phyloP scores from a whole-genome alignment of 2,888 invertebrate genomes.

The Teleogryllus oceanicus region DNA sequence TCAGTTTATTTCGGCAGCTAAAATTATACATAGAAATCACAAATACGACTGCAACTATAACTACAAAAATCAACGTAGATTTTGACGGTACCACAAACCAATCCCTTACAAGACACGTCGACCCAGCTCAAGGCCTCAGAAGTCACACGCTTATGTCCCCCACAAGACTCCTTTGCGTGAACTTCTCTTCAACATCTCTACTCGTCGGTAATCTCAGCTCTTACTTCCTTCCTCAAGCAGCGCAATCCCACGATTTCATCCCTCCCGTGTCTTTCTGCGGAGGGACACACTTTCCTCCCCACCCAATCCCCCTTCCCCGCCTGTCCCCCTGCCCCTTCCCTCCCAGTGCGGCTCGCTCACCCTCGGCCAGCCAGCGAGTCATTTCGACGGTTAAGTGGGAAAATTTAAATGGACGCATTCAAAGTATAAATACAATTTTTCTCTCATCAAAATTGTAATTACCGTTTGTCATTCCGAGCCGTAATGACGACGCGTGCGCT shows the following conservation, averaged over 20 bases:
- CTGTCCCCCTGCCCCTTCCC: neutral
- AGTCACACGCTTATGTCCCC: no score
- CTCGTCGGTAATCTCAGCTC: no score
- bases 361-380: neutral
- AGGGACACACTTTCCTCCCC: no score
- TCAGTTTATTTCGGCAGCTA: no score
- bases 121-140: no score
- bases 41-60: no score
- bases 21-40: no score
- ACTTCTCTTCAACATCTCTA: no score
- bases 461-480: slow-evolving; percentile 1
- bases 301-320: neutral
- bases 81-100: no score
- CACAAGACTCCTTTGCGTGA: no score
- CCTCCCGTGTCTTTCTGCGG: neutral
- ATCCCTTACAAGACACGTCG: no score
- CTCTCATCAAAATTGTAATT: slow-evolving; percentile 1
- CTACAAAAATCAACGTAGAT: no score
- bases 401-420: neutral
- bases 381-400: neutral
- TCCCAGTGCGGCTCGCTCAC: neutral
- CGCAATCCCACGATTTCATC: neutral
- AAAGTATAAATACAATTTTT: neutral
- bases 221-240: neutral
- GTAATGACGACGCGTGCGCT: neutral